phyloP scores from a whole-genome alignment of 2,113 vertebrate species.

The Oreochromis niloticus region DNA sequence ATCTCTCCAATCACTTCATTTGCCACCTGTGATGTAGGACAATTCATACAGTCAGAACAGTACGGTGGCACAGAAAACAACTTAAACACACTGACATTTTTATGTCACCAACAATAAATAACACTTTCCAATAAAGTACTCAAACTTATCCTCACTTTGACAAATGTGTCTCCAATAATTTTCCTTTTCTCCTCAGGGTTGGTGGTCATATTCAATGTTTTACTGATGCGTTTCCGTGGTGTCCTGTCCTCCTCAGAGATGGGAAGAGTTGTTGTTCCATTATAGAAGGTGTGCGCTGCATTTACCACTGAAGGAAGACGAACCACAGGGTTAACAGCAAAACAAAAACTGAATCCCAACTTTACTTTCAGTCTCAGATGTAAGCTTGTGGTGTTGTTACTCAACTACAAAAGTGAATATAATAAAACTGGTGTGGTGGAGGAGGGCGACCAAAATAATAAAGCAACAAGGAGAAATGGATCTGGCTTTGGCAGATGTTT shows the following conservation, averaged over 20 bases:
- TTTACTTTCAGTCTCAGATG: neutral
- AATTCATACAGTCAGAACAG: neutral
- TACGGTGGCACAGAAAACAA: neutral
- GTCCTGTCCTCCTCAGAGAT: constrained; percentile 98
- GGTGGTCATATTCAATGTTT: constrained; percentile 98
- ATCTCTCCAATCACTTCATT: constrained; percentile 98
- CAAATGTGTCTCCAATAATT: constrained; percentile 98
- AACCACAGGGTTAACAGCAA: neutral
- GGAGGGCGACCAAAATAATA: neutral
- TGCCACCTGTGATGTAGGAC: constrained; percentile 77
- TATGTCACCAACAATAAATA: neutral
- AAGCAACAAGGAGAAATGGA: neutral
- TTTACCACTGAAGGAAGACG: constrained; percentile 83
- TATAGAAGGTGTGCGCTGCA: constrained; percentile 97
- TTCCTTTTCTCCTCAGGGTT: constrained; percentile 98
- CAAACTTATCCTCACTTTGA: constrained; percentile 77
- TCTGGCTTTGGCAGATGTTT: neutral
- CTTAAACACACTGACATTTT: no score
- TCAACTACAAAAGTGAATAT: neutral
- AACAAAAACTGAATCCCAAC: neutral
- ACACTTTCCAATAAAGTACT: neutral
- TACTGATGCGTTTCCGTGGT: constrained; percentile 96
- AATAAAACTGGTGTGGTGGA: neutral
- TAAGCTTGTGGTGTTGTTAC: neutral
- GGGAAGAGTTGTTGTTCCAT: constrained; percentile 95